Conservation (phyloP, 1,140 invertebrate species). For the Aphelenchoides besseyi region DNA sequence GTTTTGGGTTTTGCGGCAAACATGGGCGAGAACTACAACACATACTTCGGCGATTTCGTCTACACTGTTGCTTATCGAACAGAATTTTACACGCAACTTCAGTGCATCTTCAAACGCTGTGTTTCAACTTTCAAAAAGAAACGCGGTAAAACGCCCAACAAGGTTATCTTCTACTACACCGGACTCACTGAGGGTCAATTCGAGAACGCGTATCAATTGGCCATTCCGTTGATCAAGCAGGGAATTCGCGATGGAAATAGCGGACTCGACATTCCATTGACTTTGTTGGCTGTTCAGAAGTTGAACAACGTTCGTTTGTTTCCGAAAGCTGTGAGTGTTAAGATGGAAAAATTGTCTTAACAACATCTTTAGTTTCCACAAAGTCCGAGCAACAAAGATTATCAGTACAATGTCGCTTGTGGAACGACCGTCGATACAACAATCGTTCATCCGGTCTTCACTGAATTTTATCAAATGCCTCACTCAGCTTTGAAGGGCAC, state of each 20-base stretch:
- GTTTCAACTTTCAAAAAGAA: constrained; percentile 3
- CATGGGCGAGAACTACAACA: constrained; percentile 9
- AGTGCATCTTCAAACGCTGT: neutral
- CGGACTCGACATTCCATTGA: constrained; percentile 13
- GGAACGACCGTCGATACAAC: constrained; percentile 13
- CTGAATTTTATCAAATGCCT: constrained; percentile 13
- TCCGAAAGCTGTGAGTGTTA: neutral
- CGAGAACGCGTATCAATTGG: neutral
- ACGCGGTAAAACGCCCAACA: neutral
- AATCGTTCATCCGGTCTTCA: neutral
- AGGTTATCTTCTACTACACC: constrained; percentile 12
- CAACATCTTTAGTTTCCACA: neutral
- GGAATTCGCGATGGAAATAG: constrained; percentile 18
- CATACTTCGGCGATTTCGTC: constrained; percentile 11
- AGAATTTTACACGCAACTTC: constrained; percentile 11
- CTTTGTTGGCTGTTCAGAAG: constrained; percentile 15
- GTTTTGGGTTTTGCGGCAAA: constrained; percentile 8
- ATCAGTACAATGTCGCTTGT: neutral
- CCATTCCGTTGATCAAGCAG: constrained; percentile 10
- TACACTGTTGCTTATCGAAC: constrained; percentile 12
- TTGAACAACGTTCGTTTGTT: constrained; percentile 18
- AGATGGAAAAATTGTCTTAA: neutral
- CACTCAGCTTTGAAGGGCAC: too few relatives aligned
- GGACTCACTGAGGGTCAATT: constrained; percentile 18
- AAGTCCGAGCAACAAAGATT: neutral